These are phyloP conservation scores for Deilephila elpenor DNA, from an alignment of 2,888 invertebrate genomes.

Conservation along the genomic window DNA sequence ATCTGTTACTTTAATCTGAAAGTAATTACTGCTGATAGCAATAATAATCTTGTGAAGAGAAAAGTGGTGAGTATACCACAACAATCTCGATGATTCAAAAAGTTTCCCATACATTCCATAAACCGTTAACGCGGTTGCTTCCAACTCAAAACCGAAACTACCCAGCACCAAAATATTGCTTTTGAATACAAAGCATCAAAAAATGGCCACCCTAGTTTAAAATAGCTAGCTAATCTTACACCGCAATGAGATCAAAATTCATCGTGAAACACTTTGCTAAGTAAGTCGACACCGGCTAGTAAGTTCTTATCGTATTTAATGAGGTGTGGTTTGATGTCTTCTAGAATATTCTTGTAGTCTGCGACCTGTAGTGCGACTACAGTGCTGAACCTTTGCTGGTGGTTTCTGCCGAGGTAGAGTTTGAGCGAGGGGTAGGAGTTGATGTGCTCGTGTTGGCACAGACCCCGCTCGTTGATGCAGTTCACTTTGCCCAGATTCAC, in stretches of 20 bases:
- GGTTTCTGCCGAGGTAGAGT: constrained; percentile 63
- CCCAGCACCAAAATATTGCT: not conserved
- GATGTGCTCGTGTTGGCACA: constrained; percentile 75
- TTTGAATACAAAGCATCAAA: not conserved
- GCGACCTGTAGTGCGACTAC: constrained; percentile 59
- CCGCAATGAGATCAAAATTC: constrained; percentile 57
- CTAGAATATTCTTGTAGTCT: constrained; percentile 55
- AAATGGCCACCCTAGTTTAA: not conserved
- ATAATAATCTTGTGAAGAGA: too few relatives aligned
- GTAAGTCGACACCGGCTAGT: constrained; percentile 49
- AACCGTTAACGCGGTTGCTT: too few relatives aligned
- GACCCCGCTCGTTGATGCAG: constrained; percentile 68
- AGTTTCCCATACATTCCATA: too few relatives aligned
- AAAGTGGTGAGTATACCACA: too few relatives aligned
- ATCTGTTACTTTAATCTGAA: too few relatives aligned
- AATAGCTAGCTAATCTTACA: not conserved
- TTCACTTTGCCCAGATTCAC: constrained; percentile 76
- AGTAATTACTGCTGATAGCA: too few relatives aligned
- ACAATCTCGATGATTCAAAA: too few relatives aligned
- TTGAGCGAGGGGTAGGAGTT: constrained; percentile 71
- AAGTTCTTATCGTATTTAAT: constrained; percentile 55
- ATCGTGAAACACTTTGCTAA: constrained; percentile 60
- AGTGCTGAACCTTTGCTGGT: constrained; percentile 55
- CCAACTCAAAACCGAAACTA: too few relatives aligned
- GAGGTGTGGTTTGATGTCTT: constrained; percentile 62